phyloP scores from a whole-genome alignment of 2,797 vertebrate species.

The Natrix natrix region DNA sequence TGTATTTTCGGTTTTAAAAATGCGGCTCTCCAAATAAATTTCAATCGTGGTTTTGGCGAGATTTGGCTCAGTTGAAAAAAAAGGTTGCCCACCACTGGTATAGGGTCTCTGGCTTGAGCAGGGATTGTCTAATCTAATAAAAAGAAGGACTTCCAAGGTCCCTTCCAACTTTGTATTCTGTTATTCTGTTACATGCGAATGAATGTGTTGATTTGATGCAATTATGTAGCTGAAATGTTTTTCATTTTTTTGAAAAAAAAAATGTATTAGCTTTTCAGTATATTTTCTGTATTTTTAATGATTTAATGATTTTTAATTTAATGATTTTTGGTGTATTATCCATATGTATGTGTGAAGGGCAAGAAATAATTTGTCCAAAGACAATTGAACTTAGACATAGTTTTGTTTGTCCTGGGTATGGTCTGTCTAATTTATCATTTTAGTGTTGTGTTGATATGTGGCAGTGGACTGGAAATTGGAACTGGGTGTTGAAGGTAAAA shows the following conservation, averaged over 20 bases:
- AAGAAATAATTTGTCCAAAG: neutral
- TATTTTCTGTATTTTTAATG: neutral
- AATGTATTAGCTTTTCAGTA: neutral
- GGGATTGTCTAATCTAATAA: neutral
- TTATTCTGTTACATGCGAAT: neutral
- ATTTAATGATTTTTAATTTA: neutral
- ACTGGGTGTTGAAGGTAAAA: too few species aligned
- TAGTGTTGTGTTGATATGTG: neutral
- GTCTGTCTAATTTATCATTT: neutral
- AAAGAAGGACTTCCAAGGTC: neutral
- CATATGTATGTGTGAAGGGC: neutral
- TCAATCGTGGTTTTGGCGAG: too few species aligned
- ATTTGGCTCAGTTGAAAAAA: too few species aligned
- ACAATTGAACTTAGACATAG: neutral
- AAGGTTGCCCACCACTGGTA: neutral
- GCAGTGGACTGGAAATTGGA: too few species aligned
- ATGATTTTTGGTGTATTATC: neutral
- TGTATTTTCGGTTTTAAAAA: too few species aligned
- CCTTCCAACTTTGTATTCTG: neutral
- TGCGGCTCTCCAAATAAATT: too few species aligned
- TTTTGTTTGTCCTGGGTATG: neutral
- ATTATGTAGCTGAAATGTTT: neutral
- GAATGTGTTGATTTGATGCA: neutral
- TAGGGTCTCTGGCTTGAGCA: neutral
- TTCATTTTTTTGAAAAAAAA: neutral